Evolutionary conservation across 2,113 vertebrate species (phyloP).

Genomic region (Lagopus leucura): DNA sequence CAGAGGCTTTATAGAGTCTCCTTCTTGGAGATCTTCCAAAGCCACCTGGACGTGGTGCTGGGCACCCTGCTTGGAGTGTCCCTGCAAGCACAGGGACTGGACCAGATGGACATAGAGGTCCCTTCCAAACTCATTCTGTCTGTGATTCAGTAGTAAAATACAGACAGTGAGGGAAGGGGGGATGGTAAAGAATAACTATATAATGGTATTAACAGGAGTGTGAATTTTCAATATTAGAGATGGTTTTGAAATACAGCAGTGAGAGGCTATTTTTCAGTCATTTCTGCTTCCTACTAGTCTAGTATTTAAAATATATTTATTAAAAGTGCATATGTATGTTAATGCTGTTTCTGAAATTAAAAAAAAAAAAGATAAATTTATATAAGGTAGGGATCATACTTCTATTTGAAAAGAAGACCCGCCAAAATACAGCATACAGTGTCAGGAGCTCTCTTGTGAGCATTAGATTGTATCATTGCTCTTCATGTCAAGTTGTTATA

Average conservation of each 20-base stretch:
- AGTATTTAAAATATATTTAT: neutral
- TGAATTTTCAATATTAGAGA: neutral
- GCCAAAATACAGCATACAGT: neutral
- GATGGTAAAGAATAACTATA: neutral
- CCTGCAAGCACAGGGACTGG: neutral
- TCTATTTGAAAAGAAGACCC: slow-evolving; percentile 1
- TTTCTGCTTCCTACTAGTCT: neutral
- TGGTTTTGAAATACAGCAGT: neutral
- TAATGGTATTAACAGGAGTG: neutral
- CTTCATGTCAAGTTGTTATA: neutral
- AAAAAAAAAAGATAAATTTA: neutral
- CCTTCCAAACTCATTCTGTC: neutral
- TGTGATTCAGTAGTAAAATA: neutral
- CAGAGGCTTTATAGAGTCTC: neutral
- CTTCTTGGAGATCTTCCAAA: neutral
- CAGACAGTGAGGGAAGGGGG: neutral
- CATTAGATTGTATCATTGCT: neutral
- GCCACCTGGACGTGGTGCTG: neutral
- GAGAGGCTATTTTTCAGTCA: neutral
- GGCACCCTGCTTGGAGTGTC: neutral
- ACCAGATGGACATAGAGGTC: neutral
- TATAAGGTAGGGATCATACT: neutral
- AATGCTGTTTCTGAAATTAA: neutral
- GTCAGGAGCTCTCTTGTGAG: neutral
- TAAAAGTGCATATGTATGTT: neutral